Evolutionary conservation across 2,113 vertebrate species (phyloP).

Genomic region (Albula goreensis): DNA sequence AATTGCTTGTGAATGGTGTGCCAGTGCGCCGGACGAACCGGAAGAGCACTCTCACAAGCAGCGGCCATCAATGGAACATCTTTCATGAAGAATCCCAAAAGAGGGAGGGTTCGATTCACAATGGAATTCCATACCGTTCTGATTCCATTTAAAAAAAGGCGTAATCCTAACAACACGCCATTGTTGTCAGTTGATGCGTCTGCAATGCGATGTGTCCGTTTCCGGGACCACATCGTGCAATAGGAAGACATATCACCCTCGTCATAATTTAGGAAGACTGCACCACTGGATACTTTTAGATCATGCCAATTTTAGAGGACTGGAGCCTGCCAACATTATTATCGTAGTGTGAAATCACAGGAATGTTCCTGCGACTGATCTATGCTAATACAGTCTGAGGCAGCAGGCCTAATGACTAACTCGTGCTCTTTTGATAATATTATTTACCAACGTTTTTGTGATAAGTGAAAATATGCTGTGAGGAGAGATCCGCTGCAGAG

Average conservation of each 20-base stretch:
- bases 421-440: neutral
- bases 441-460: neutral
- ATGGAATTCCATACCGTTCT: slow-evolving; percentile 54
- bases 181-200: too few species aligned
- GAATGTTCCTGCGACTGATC: slow-evolving; percentile 7
- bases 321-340: slow-evolving; percentile 23
- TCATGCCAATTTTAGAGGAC: neutral
- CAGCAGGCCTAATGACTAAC: slow-evolving; percentile 28
- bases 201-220: neutral
- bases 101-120: slow-evolving; percentile 54
- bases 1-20: slow-evolving; percentile 76
- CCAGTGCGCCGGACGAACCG: slow-evolving; percentile 47
- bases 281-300: neutral
- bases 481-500: neutral
- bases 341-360: slow-evolving; percentile 43
- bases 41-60: slow-evolving; percentile 56
- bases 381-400: slow-evolving; percentile 26
- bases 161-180: neutral
- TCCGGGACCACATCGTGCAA: neutral
- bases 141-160: neutral
- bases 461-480: neutral
- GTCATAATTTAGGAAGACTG: neutral
- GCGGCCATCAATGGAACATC: slow-evolving; percentile 69
- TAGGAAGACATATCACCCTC: neutral
- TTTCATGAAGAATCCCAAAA: slow-evolving; percentile 62